Base-by-base conservation (phyloP, 30 jellyfish, hydroid and myxozoan species). In the Nemopilema nomurai region DNA sequence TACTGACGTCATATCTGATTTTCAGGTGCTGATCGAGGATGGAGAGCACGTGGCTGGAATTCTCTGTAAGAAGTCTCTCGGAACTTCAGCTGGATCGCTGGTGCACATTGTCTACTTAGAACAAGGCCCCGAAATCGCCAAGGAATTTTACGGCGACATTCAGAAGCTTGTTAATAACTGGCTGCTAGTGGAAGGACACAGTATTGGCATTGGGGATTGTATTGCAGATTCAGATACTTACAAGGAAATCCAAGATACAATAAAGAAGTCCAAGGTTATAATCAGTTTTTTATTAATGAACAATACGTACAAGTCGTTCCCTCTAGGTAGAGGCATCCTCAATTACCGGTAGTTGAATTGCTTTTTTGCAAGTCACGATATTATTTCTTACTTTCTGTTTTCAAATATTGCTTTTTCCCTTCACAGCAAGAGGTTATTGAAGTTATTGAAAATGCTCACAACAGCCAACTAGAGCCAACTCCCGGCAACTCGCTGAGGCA, bases 131-230 rank as follows among this genome's bases (percentile, higher is more conserved):
- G 98, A 96, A 75, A 84, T 83, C 63, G 96, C 98, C 6, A 96
- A 96, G 51, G 96, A 90, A 73, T 96, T 96, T 67, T 96, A 86
- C 73, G 97, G 99, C 24, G 98, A 88, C 65, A 71, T 96, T 52
- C 99, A 96, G 76, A 92, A 89, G 81, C 77, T 96, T 22, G 92
- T 96, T 16, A 96, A 96, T 76, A 93, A 91, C 50, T 96, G 90
- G 89, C 68, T 96, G 74, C 67, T 96, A 73, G 79, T 90, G 72
- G 99, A 91, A 52, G 98, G 99, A 18, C 99, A 96, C 72, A 96
- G 99, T 79, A 96, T 96, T 32, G 99, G 99, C 49, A 96, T 96
- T 83, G 99, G 98, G 0, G 99, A 96, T 81, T 96, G 99, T 88
- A 96, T 96, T 80, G 99, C 99, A 80, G 99, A 96, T 71, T 49